Evolutionary conservation across 2,888 invertebrate species (phyloP), one percentile per base, ranked within the genome.

Genomic region (Coenonympha arcania): DNA sequence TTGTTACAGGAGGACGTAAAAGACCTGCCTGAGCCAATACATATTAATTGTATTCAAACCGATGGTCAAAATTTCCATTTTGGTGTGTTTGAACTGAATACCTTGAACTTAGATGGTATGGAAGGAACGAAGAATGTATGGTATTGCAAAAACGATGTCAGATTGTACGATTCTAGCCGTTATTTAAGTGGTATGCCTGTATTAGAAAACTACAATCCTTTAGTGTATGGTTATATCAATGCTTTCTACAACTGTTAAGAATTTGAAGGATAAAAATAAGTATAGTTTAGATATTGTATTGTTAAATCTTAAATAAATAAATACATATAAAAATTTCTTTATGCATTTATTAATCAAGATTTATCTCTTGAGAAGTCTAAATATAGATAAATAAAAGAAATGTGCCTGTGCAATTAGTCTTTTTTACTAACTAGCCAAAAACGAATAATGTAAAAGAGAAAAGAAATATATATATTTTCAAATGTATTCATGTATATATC

Each of bases 11-110:
- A 88, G 40, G 74, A 90, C 61, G 87, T 90, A 3, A 87, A 88
- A 68, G 83, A 88, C 50, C 79, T 95, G 28, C 91, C 93, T 1
- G 88, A 92, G 64, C 96, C 97, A 4, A 86, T 96, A 44, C 90
- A 91, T 33, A 80, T 96, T 2, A 96, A 97, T 71, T 92, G 92
- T 68, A 88, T 97, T 57, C 94, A 95, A 61, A 91, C 93, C 3
- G 92, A 95, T 69, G 93, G 95, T 1, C 85, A 89, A 59, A 79
- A 86, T 31, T 94, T 93, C 69, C 92, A 95, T 69, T 95, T 96
- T 70, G 91, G 93, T 3, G 89, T 95, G 13, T 89, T 94, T 50
- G 95, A 98, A 77, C 82, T 98, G 9, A 95, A 95, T 65, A 94
- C 94, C 0, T 79, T 95, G 26, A 89, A 94, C 73, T 75, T 94